Conservation (phyloP, 2,888 invertebrate genomes). For the Lottia gigantea region DNA sequence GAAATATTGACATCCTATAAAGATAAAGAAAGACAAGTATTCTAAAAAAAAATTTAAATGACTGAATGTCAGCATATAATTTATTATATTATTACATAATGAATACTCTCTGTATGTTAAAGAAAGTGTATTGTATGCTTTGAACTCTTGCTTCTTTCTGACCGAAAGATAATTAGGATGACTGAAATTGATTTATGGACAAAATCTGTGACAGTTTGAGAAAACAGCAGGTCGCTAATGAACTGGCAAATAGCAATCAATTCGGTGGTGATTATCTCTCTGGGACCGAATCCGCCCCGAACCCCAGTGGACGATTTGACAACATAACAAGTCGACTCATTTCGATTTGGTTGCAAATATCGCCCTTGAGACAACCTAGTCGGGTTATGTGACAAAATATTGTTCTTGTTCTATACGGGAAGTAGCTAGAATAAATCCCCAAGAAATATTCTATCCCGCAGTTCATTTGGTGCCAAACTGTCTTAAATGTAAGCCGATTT, state of each 20-base stretch:
- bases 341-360: background rate
- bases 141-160: no score
- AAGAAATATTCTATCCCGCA: background rate
- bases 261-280: conserved; percentile 1
- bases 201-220: conserved; percentile 1
- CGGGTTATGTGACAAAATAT: conserved; percentile 7
- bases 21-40: no score
- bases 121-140: no score
- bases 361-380: background rate
- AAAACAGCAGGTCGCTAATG: conserved; percentile 1
- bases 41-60: no score
- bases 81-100: no score
- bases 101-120: no score
- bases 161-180: no score
- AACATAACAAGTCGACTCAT: no score
- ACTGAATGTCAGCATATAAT: no score
- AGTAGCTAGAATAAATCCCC: background rate
- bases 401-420: background rate
- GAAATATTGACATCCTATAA: no score
- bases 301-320: background rate
- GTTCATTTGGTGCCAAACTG: background rate
- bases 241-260: background rate
- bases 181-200: background rate
- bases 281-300: background rate
- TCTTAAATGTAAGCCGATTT: no score